phyloP scores from a whole-genome alignment of 2,113 vertebrate species.

The Macrotus californicus region DNA sequence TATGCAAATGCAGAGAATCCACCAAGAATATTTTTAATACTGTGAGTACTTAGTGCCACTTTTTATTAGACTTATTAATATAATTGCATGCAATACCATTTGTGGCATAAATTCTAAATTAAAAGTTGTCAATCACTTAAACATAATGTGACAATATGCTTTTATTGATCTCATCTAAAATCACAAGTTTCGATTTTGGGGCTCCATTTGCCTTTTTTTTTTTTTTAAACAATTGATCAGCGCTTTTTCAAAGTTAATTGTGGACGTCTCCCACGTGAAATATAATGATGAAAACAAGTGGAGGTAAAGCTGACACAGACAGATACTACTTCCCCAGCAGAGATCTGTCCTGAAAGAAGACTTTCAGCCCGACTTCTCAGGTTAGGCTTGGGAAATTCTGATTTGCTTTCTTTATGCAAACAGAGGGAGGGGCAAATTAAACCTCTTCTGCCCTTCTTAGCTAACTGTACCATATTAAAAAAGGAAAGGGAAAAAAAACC shows the following conservation, averaged over 20 bases:
- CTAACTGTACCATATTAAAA: conserved; percentile 45
- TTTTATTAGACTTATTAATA: conserved; percentile 62
- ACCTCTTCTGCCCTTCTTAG: conserved; percentile 40
- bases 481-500: background rate
- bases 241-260: conserved; percentile 37
- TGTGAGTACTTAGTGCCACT: background rate
- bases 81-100: conserved; percentile 37
- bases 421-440: conserved; percentile 57
- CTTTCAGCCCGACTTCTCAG: conserved; percentile 33
- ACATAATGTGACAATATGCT: background rate
- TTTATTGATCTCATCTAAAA: background rate
- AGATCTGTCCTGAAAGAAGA: conserved; percentile 26
- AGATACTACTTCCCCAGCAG: conserved; percentile 24
- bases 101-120: conserved; percentile 52
- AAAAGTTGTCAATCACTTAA: conserved; percentile 33
- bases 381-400: conserved; percentile 31
- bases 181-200: conserved; percentile 24
- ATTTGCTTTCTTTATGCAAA: conserved; percentile 57
- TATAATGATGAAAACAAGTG: conserved; percentile 59
- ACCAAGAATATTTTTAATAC: conserved; percentile 50
- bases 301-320: conserved; percentile 42
- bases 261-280: conserved; percentile 53
- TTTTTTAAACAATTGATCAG: background rate
- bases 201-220: background rate
- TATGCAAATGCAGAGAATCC: conserved; percentile 49